Evolutionary conservation across 1,140 invertebrate genomes (phyloP).

Genomic region (Drosophila erecta): DNA sequence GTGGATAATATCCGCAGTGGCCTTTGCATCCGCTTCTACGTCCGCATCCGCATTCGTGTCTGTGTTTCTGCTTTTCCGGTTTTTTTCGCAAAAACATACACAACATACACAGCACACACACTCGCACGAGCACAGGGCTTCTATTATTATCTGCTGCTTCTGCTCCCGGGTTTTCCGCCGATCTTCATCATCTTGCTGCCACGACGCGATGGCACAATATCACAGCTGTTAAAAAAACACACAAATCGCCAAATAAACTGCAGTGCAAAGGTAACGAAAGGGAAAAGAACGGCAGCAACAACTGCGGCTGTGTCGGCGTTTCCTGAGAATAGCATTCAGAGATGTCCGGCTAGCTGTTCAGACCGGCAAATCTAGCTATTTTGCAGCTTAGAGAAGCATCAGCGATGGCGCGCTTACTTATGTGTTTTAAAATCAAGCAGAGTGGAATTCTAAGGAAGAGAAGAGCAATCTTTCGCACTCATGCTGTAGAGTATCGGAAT

Average conservation of each 20-base stretch:
- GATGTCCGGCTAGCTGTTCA: not conserved
- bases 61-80: conserved; percentile 61
- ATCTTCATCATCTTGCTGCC: conserved; percentile 56
- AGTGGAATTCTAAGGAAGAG: too few relatives aligned
- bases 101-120: not conserved
- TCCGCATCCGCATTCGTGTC: conserved; percentile 38
- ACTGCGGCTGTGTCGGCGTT: conserved; percentile 16
- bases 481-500: too few relatives aligned
- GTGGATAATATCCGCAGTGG: conserved; percentile 4
- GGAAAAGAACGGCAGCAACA: conserved; percentile 69
- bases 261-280: conserved; percentile 62
- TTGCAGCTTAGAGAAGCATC: not conserved
- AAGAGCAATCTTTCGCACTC: too few relatives aligned
- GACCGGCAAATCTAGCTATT: not conserved
- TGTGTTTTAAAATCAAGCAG: too few relatives aligned
- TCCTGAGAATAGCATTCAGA: conserved; percentile 38
- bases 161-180: conserved; percentile 30
- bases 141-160: conserved; percentile 71
- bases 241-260: conserved; percentile 45
- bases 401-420: not conserved
- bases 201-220: conserved; percentile 35
- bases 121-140: conserved; percentile 13
- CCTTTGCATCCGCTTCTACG: conserved; percentile 13
- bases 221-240: conserved; percentile 49
- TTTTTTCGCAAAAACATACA: conserved; percentile 42